Evolutionary conservation across 1,140 invertebrate species (phyloP), one percentile per base, ranked within the genome.

Genomic region (Atta colombica): DNA sequence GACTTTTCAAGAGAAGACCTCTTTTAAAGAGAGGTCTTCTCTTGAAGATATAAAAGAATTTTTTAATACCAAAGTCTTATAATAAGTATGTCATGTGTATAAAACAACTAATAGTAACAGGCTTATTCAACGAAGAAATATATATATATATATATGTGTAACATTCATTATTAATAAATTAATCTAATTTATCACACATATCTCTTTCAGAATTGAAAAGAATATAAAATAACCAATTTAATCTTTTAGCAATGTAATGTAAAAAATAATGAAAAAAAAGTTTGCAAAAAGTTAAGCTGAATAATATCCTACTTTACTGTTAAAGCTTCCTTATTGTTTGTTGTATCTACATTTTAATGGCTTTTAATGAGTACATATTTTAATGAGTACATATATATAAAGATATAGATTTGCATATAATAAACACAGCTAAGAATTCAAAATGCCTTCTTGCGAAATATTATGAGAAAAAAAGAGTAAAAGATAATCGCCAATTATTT

Each of bases 401-500:
- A 16, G 3, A 39, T 75, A 28, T 31, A 28, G 1, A 66, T 35
- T 51, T 78, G 25, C 60, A 51, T 53, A 53, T 16, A 35, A 65
- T 63, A 65, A 49, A 18, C 12, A 3, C 12, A 10, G 12, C 14
- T 2, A 18, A 28, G 28, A 53, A 53, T 45, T 8, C 14, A 35
- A 10, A 12, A 35, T 12, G 12, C 12, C 39, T 51, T 45, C n/a
- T 28, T 39, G 1, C n/a, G 7, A 14, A 14, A n/a, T 1, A 39
- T 78, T 21, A 10, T 18, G 2, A 49, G 6, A 58, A 71, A 25
- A 28, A 31, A 28, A 71, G 68, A 10, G 16, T 58, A n/a, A 58
- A 81, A 81, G 35, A 69, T 14, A n/a, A 8, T n/a, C 10, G 1
- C 8, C 16, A 14, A 12, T 14, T 71, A 28, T 81, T 81, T 81